These are phyloP conservation scores for Clepsis dumicolana DNA, from an alignment of 2,888 invertebrate genomes.

Conservation along the genomic window DNA sequence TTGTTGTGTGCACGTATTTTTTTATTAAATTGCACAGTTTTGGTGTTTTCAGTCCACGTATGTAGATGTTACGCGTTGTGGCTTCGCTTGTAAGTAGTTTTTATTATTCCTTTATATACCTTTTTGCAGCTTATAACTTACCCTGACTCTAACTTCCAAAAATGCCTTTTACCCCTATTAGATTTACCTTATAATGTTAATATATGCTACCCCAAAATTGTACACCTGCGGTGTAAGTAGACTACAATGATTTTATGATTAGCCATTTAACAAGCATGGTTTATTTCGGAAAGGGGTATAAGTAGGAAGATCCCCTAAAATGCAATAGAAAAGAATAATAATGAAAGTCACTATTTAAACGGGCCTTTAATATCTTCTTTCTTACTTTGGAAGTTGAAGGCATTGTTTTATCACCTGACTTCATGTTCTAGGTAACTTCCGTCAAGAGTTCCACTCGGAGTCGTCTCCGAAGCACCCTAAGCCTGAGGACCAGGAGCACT, in stretches of 20 bases:
- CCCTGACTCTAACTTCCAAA: not conserved
- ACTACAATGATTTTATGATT: too few relatives aligned
- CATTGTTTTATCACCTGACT: not conserved
- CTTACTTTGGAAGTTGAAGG: too few relatives aligned
- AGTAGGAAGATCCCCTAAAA: too few relatives aligned
- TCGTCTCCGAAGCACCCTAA: conserved; percentile 73
- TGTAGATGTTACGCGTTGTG: conserved; percentile 46
- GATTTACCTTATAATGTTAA: too few relatives aligned
- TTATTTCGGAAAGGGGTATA: too few relatives aligned
- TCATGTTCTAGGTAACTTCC: conserved; percentile 72
- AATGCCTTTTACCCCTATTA: not conserved
- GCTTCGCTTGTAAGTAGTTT: conserved; percentile 70
- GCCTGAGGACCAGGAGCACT: conserved; percentile 63
- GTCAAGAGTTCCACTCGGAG: conserved; percentile 78
- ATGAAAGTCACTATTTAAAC: too few relatives aligned
- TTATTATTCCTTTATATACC: conserved; percentile 48
- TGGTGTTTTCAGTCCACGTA: conserved; percentile 48
- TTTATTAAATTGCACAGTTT: conserved; percentile 49
- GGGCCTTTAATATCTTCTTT: too few relatives aligned
- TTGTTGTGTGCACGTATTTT: conserved; percentile 22
- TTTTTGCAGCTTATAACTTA: not conserved
- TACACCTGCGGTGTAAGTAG: too few relatives aligned
- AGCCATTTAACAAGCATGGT: too few relatives aligned
- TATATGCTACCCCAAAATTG: too few relatives aligned
- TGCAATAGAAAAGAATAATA: too few relatives aligned